Conservation (phyloP, 2,888 invertebrate genomes). For the Meandrusa payeni region DNA sequence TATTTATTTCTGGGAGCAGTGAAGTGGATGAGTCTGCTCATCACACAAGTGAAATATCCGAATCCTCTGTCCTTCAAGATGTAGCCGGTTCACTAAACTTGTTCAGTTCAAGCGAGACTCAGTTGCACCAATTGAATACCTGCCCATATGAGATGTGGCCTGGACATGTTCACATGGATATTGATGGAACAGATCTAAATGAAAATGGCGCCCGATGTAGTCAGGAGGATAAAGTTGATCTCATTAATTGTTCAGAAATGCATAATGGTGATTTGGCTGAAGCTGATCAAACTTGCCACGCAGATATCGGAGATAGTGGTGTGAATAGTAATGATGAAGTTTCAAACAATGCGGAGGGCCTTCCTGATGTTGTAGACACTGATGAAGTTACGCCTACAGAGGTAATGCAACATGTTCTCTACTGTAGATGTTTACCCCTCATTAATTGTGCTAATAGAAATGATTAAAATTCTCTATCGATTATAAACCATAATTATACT, state of each 20-base stretch:
- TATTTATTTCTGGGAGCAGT: conserved; percentile 41
- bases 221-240: conserved; percentile 68
- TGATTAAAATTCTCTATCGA: conserved; percentile 25
- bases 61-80: conserved; percentile 63
- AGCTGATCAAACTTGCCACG: conserved; percentile 87
- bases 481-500: too few relatives aligned
- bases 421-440: conserved; percentile 73
- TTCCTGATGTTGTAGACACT: conserved; percentile 74
- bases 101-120: conserved; percentile 62
- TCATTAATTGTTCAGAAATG: conserved; percentile 74
- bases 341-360: conserved; percentile 48
- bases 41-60: conserved; percentile 47
- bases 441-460: conserved; percentile 60
- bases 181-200: conserved; percentile 49
- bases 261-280: conserved; percentile 89
- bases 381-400: conserved; percentile 75
- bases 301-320: conserved; percentile 45
- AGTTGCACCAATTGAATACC: conserved; percentile 57
- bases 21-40: conserved; percentile 50
- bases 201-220: conserved; percentile 56
- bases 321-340: conserved; percentile 40
- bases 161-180: conserved; percentile 60
- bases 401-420: conserved; percentile 73
- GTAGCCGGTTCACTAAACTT: conserved; percentile 69
- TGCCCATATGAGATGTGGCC: conserved; percentile 71